These are phyloP conservation scores for Drosophila histrio DNA, from an alignment of 2,888 invertebrate species.

Conservation along the genomic window DNA sequence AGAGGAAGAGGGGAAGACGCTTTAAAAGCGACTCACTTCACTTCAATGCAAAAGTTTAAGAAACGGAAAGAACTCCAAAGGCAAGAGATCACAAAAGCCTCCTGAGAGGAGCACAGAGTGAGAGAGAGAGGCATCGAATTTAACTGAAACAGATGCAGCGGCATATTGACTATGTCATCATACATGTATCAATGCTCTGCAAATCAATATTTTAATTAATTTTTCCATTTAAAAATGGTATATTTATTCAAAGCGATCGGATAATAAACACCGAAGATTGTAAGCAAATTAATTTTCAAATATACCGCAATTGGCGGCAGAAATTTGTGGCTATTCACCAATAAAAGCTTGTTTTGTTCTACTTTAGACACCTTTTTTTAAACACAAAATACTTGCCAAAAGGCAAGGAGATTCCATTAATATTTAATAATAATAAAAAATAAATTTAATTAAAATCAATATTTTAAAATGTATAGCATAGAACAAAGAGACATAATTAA, in stretches of 20 bases:
- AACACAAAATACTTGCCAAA: too few species aligned
- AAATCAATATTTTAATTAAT: not conserved
- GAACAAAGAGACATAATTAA: not conserved
- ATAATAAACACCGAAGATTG: too few species aligned
- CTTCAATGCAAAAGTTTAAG: conserved; percentile 22
- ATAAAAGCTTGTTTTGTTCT: too few species aligned
- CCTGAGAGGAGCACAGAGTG: not conserved
- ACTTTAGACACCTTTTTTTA: too few species aligned
- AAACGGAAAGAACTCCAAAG: not conserved
- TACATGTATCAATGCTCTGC: not conserved
- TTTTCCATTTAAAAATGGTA: not conserved
- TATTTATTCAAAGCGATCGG: too few species aligned
- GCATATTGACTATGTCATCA: not conserved
- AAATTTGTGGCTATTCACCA: too few species aligned
- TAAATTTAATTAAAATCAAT: not conserved
- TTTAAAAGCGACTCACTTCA: conserved; percentile 12
- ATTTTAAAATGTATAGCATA: not conserved
- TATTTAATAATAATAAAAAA: too few species aligned
- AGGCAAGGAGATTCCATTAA: too few species aligned
- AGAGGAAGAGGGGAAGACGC: not conserved
- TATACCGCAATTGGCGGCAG: too few species aligned
- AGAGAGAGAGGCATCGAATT: conserved; percentile 6
- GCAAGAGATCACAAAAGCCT: conserved; percentile 30
- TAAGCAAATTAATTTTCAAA: too few species aligned
- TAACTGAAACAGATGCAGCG: not conserved